These are phyloP conservation scores for Sander lucioperca DNA, from an alignment of 2,113 vertebrate species.

Conservation along the genomic window DNA sequence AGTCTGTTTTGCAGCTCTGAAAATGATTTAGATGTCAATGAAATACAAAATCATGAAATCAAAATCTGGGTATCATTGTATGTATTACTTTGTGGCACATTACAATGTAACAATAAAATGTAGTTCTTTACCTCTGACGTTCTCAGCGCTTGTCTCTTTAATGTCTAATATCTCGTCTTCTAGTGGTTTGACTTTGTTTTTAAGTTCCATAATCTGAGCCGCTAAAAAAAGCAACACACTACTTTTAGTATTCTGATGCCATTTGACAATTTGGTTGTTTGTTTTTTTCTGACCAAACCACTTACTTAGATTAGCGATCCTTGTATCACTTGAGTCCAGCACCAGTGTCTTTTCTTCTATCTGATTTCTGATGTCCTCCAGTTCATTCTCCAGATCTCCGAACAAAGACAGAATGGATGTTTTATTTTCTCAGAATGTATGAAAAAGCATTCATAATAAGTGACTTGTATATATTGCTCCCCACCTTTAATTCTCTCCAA, in stretches of 20 bases:
- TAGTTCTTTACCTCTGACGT: conserved; percentile 33
- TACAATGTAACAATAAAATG: neutral
- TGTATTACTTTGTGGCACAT: neutral
- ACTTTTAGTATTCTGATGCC: neutral
- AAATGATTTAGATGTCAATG: neutral
- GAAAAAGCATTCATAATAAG: neutral
- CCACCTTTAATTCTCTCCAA: conserved; percentile 51
- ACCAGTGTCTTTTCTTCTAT: neutral
- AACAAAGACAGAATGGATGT: neutral
- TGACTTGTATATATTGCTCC: neutral
- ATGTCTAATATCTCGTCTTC: conserved; percentile 19
- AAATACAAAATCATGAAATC: neutral
- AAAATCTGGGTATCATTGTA: neutral
- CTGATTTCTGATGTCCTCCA: conserved; percentile 24
- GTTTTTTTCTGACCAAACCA: neutral
- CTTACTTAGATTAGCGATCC: conserved; percentile 44
- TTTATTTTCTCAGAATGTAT: neutral
- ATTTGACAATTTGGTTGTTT: neutral
- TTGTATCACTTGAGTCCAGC: neutral
- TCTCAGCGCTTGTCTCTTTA: conserved; percentile 5
- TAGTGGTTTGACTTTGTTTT: conserved; percentile 32
- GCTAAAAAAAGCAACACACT: conserved; percentile 23
- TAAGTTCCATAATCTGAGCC: conserved; percentile 54
- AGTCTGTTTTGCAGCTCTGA: conserved; percentile 52
- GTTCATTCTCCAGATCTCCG: conserved; percentile 54